These are phyloP conservation scores for Melanotaenia maccullochi DNA, from an alignment of 2,797 vertebrate species.

Conservation along the genomic window DNA sequence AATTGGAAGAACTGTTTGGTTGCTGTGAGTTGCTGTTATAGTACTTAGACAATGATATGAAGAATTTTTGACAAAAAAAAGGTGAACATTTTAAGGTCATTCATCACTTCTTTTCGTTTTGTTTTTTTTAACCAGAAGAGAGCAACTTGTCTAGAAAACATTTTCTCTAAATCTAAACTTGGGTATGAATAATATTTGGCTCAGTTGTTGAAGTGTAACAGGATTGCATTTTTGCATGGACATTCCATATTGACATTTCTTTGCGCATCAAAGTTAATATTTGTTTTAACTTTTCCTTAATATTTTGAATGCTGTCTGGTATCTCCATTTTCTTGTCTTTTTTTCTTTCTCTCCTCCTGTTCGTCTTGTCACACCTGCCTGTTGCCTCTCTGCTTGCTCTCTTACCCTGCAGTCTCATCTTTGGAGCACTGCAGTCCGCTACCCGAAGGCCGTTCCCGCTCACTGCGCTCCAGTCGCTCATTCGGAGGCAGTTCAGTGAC, in stretches of 20 bases:
- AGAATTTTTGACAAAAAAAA: background rate
- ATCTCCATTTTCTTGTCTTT: slow-evolving; percentile 49
- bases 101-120: background rate
- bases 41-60: background rate
- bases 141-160: background rate
- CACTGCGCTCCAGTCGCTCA: slow-evolving; percentile 85
- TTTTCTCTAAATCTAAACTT: background rate
- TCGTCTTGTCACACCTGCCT: slow-evolving; percentile 15
- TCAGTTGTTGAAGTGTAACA: slow-evolving; percentile 10
- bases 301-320: slow-evolving; percentile 64
- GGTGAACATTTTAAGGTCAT: too few species aligned
- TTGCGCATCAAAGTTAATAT: slow-evolving; percentile 67
- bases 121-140: background rate
- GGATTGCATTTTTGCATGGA: slow-evolving; percentile 41
- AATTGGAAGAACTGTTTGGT: background rate
- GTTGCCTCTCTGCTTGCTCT: slow-evolving; percentile 37
- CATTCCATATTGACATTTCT: slow-evolving; percentile 54
- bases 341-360: slow-evolving; percentile 3
- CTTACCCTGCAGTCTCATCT: slow-evolving; percentile 85
- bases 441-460: slow-evolving; percentile 88
- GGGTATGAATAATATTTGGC: background rate
- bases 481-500: slow-evolving; percentile 86
- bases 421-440: slow-evolving; percentile 91
- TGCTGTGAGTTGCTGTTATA: background rate
- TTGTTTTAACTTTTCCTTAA: slow-evolving; percentile 41